Base-by-base conservation (phyloP, 2,113 vertebrate species). In the Erinaceus europaeus region DNA sequence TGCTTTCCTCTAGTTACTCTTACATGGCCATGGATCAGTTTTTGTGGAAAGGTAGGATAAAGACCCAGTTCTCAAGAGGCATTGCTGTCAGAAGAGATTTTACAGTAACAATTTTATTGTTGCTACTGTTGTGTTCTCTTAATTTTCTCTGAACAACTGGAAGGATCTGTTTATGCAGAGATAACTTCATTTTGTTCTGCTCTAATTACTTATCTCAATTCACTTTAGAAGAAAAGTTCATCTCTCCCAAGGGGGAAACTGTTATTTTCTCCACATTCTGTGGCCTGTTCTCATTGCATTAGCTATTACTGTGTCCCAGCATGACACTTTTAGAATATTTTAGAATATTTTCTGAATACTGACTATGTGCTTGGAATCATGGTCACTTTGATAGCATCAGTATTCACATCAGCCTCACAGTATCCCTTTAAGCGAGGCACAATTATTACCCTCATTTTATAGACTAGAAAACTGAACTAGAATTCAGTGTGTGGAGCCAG, bases 141-240 rank as follows among this genome's bases (percentile, higher is more conserved):
- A 21, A 40, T 32, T n/a, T 44, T 86, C 50, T 52, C 53, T 89
- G 57, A 75, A 53, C 84, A 89, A 1, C 48, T 52, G 82, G 11
- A 80, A 88, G 38, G 9, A 77, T 84, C 64, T 68, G 38, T 34
- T 57, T 80, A 81, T 81, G 38, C 53, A 86, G 61, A 69, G 42
- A 71, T 89, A 69, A 61, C 53, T 90, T 55, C 27, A 4, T 93
- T 67, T 80, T 29, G 27, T 77, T 94, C 80, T 71, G 29, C 53
- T 78, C 42, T 86, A 81, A 34, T 84, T 71, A 69, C 38, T 91
- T 52, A 71, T 78, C 42, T 52, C 17, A 32, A 40, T 68, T 62
- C 9, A 75, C 52, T 40, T n/a, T 13, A 78, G 79, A 76, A 71
- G 25, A 29, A 50, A 91, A 79, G 46, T 29, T 4, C 1, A 38